Evolutionary conservation across 2,888 invertebrate species (phyloP).

Genomic region (Agrenia bidenticulata): DNA sequence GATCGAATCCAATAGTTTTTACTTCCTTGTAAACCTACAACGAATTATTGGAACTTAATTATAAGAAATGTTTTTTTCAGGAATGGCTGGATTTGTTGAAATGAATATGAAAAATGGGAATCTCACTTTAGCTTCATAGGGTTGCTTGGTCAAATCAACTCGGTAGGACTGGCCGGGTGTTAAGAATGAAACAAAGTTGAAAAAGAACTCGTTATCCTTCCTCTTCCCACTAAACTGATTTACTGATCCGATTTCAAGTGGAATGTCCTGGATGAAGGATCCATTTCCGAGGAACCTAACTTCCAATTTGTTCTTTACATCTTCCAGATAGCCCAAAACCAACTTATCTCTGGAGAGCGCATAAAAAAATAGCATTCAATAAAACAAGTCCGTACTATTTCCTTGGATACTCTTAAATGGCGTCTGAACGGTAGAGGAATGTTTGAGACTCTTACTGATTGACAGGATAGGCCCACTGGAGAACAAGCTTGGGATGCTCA

Average conservation of each 20-base stretch:
- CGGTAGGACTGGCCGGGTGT: constrained; percentile 83
- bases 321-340: constrained; percentile 83
- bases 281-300: constrained; percentile 74
- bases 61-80: no score
- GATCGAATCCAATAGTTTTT: constrained; percentile 62
- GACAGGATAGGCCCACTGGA: constrained; percentile 84
- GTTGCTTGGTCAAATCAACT: constrained; percentile 68
- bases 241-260: constrained; percentile 82
- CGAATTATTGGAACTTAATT: neutral
- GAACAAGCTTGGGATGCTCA: constrained; percentile 79
- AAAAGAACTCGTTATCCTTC: constrained; percentile 84
- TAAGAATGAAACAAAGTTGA: constrained; percentile 88
- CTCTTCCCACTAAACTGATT: constrained; percentile 80
- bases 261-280: constrained; percentile 68
- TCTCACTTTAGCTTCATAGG: constrained; percentile 25
- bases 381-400: neutral
- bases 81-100: no score
- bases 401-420: no score
- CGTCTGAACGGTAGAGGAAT: no score
- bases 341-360: constrained; percentile 65
- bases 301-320: constrained; percentile 90
- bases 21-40: constrained; percentile 66
- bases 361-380: neutral
- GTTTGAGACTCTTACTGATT: constrained; percentile 60
- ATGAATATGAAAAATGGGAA: no score